phyloP scores from a whole-genome alignment of 2,888 invertebrate species.

The Chrysolina haemoptera region DNA sequence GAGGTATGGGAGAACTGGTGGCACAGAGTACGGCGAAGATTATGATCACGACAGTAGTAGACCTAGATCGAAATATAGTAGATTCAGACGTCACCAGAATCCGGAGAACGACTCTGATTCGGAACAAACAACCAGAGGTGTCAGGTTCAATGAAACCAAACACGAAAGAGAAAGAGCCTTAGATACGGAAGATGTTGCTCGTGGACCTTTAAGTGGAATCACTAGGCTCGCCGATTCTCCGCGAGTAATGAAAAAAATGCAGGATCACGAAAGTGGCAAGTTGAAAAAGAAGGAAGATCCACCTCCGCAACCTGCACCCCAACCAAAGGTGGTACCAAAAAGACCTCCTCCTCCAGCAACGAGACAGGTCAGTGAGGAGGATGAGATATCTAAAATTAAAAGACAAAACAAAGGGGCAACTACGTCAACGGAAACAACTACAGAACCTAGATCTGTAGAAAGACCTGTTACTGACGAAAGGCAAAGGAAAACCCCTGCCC shows the following conservation, averaged over 20 bases:
- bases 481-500: slow-evolving; percentile 78
- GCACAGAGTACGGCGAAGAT: slow-evolving; percentile 77
- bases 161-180: slow-evolving; percentile 81
- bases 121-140: slow-evolving; percentile 74
- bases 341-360: slow-evolving; percentile 75
- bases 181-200: slow-evolving; percentile 91
- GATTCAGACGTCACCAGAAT: slow-evolving; percentile 70
- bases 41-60: slow-evolving; percentile 77
- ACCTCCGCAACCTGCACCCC: slow-evolving; percentile 74
- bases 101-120: slow-evolving; percentile 85
- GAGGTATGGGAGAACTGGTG: slow-evolving; percentile 69
- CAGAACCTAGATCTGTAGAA: slow-evolving; percentile 73
- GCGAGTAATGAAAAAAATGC: slow-evolving; percentile 89
- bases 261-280: slow-evolving; percentile 82
- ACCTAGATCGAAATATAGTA: slow-evolving; percentile 79
- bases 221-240: slow-evolving; percentile 90
- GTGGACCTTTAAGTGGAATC: slow-evolving; percentile 90
- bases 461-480: slow-evolving; percentile 67
- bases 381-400: slow-evolving; percentile 90
- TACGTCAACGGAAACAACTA: slow-evolving; percentile 72
- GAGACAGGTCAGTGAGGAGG: slow-evolving; percentile 89
- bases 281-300: slow-evolving; percentile 79
- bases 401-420: slow-evolving; percentile 86
- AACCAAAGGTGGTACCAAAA: slow-evolving; percentile 70
- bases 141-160: slow-evolving; percentile 78